Evolutionary conservation across 2,113 vertebrate genomes (phyloP), one percentile per base, ranked within the genome.

Genomic region (Morone saxatilis): DNA sequence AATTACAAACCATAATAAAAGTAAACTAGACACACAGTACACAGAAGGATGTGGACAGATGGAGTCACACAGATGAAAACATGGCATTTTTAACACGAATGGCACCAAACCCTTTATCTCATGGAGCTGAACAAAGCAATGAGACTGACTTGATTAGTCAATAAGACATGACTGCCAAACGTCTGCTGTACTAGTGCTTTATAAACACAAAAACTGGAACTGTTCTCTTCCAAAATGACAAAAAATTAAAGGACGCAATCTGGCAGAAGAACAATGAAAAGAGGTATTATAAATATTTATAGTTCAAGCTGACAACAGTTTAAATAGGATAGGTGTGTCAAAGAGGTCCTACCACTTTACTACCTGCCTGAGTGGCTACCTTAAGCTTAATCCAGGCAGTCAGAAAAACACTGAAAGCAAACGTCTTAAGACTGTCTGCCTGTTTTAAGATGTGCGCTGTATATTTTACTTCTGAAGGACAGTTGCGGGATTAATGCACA

Each of bases 381-480:
- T 31, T 38, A 2, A 74, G 36, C 59, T n/a, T 11, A 13, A 78
- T 57, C 40, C 53, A 68, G 5, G 5, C n/a, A 38, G 22, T 56
- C 22, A 45, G n/a, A 25, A 43, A 17, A 45, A 17, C 45, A 36
- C 20, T 20, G 11, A 17, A 60, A 61, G 47, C 4, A 51, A 60
- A 71, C 3, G 19, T 12, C n/a, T 48, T 20, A 19, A 12, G 8
- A 40, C 10, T 7, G 41, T 67, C n/a, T 36, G 50, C 10, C 22
- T 56, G 51, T 54, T 25, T 19, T 36, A 62, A 51, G 40, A 19
- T 67, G 71, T 63, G n/a, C 8, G 12, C 43, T n/a, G 47, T 60
- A 6, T n/a, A 70, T 72, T 76, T 54, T 67, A 57, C 36, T 51
- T 12, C 22, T 56, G 65, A 72, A 75, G 60, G 59, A 66, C 61